A percentile compares a stretch with the other conserved stretches of the same genome.
Conservation (phyloP, 1,140 invertebrate genomes). For the Kradibia gibbosae region DNA sequence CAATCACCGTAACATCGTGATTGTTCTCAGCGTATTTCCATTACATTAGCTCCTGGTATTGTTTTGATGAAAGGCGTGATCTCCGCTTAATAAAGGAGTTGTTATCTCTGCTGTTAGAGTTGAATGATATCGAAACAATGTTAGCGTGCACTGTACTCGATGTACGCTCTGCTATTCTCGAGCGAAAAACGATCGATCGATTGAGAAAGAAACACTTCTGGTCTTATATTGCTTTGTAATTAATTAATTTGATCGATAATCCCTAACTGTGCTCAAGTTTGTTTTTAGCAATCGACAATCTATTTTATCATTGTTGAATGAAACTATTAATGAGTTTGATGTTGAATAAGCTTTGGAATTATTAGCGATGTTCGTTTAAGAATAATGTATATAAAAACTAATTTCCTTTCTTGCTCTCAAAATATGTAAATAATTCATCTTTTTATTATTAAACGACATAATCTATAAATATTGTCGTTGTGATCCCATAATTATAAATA, state of each 20-base stretch:
- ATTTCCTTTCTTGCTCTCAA: too few species aligned
- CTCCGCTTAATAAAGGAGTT: not conserved
- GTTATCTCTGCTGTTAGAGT: not conserved
- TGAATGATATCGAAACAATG: not conserved
- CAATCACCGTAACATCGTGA: not conserved
- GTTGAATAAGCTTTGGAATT: not conserved
- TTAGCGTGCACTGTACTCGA: not conserved
- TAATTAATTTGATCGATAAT: slow-evolving; percentile 3
- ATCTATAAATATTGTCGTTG: too few species aligned
- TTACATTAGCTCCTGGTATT: not conserved
- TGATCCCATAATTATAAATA: too few species aligned
- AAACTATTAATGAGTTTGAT: not conserved
- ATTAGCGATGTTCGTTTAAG: too few species aligned
- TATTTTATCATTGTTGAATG: not conserved
- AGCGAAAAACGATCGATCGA: not conserved
- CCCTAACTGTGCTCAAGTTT: not conserved
- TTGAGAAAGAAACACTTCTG: slow-evolving; percentile 14
- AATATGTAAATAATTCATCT: not conserved
- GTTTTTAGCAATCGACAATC: not conserved
- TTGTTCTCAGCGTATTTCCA: not conserved
- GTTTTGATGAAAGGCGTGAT: not conserved
- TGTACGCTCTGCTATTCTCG: not conserved
- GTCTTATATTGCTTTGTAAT: not conserved
- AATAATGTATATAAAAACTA: too few species aligned
- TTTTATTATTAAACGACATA: not conserved